Conservation (phyloP, 2,113 vertebrate genomes). For the Anhinga rufa region DNA sequence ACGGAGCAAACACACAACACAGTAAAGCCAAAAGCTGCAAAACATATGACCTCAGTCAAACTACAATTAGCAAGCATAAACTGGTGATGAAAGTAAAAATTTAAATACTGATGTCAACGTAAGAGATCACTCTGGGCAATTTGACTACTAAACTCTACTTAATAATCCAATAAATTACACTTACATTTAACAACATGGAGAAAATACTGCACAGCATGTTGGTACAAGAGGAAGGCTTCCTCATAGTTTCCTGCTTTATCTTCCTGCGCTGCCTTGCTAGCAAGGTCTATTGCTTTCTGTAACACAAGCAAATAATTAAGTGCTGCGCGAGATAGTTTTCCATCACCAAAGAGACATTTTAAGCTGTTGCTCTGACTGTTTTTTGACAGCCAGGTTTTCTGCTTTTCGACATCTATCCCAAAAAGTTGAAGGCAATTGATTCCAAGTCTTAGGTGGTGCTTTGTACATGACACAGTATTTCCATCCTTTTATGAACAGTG, state of each 20-base stretch:
- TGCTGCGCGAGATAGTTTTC: not conserved
- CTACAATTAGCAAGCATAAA: not conserved
- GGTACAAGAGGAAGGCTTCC: conserved; percentile 89
- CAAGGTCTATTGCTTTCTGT: conserved; percentile 94
- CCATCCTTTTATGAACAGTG: not conserved
- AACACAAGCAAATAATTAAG: conserved; percentile 16
- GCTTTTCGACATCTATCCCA: not conserved
- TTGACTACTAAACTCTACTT: not conserved
- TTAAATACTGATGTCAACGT: not conserved
- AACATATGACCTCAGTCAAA: not conserved
- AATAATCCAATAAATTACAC: not conserved
- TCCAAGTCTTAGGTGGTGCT: not conserved
- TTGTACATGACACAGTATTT: not conserved
- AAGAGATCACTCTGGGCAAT: not conserved
- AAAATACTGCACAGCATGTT: conserved; percentile 93
- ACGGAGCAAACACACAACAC: not conserved
- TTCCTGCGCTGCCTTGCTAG: conserved; percentile 88
- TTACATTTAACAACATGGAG: conserved; percentile 93
- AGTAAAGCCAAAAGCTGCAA: not conserved
- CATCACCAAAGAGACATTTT: not conserved
- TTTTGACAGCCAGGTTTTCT: not conserved
- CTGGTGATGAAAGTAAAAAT: not conserved
- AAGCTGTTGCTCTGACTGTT: not conserved
- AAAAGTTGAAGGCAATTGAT: not conserved
- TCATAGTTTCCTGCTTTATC: conserved; percentile 91